Evolutionary conservation across 2,797 vertebrate species (phyloP), one percentile per base, ranked within the genome.

Genomic region (Dicrostonyx torquatus): DNA sequence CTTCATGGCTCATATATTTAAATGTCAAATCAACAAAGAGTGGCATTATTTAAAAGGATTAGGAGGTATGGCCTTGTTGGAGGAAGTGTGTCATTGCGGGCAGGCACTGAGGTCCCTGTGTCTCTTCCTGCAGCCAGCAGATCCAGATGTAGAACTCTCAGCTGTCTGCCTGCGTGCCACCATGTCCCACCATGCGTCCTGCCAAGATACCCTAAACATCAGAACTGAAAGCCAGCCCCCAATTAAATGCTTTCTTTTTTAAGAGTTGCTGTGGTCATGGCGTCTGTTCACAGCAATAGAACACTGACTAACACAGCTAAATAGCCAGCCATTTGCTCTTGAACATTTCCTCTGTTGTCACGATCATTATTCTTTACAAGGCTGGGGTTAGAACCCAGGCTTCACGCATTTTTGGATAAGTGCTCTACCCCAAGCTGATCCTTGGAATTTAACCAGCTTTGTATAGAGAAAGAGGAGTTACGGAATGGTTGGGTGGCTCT

Each of bases 311-410:
- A 31, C 72, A 53, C 76, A 11, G 22, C 89, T 87, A 91, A 95
- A 96, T 1, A 94, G 15, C 15, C 87, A 79, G 90, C 48, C 12
- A 72, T 70, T 84, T 72, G 79, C 88, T 91, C 60, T n/a, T 95
- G 24, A 26, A 83, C 60, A 87, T 92, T 87, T 68, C 34, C 55
- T 26, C 40, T 78, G 55, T 18, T 34, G 40, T 73, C 43, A 12
- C 15, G 10, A 26, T n/a, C 26, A 26, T 50, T n/a, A 13, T n/a
- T 68, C 43, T 77, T 45, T 87, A 12, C 34, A 48, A 66, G 26
- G 66, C 43, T 80, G 34, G 26, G 24, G 24, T 18, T 34, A 66
- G 76, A 87, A 22, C 8, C 26, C 11, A 53, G 55, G 55, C 9
- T 85, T 62, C 64, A 29, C 26, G 12, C 24, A 14, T 80, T 53